Evolutionary conservation across 2,888 invertebrate genomes (phyloP), one percentile per base, ranked within the genome.

Genomic region (Megastigmus dorsalis): DNA sequence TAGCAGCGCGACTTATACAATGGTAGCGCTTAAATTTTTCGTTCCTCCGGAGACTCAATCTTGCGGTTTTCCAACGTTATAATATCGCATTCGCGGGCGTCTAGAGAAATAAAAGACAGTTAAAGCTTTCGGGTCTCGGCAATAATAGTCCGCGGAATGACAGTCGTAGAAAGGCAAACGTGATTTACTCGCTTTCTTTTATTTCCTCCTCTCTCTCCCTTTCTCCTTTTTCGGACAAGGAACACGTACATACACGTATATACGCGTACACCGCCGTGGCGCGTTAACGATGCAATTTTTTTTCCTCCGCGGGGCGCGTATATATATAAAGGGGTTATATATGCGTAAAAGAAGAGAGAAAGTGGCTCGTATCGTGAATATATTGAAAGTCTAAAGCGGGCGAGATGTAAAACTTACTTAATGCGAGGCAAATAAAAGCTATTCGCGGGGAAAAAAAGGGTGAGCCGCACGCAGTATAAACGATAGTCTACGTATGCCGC

Each of bases 371-470:
- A 67, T 74, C 28, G 62, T 50, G 74, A 74, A 67, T 68, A 67
- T 74, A 74, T 68, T 74, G 74, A 74, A 73, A 66, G 48, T 26
- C 54, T 43, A 57, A 59, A 66, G 38, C 59, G 52, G n/a, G 23
- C 41, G 3, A 48, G 65, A 66, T 72, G 72, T 72, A 66, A 72
- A 73, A 38, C 43, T 57, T 54, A 36, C 60, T 73, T 67, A 73
- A 73, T 54, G 59, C 54, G 33, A 2, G 60, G 60, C 60, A 63
- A 71, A 71, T 63, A 71, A 71, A 71, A 71, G 63, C 55, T 62
- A 43, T 62, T 62, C 62, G 36, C 26, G 10, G n/a, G n/a, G n/a
- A n/a, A n/a, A n/a, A n/a, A n/a, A n/a, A n/a, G n/a, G 30, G 45
- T 13, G 28, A 18, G 18, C 0, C 33, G 4, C 20, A n/a, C 63